A percentile compares a stretch with the other conserved stretches of the same genome.
These are phyloP conservation scores for Pyrgus malvae DNA, from an alignment of 2,888 invertebrate species.

Conservation along the genomic window DNA sequence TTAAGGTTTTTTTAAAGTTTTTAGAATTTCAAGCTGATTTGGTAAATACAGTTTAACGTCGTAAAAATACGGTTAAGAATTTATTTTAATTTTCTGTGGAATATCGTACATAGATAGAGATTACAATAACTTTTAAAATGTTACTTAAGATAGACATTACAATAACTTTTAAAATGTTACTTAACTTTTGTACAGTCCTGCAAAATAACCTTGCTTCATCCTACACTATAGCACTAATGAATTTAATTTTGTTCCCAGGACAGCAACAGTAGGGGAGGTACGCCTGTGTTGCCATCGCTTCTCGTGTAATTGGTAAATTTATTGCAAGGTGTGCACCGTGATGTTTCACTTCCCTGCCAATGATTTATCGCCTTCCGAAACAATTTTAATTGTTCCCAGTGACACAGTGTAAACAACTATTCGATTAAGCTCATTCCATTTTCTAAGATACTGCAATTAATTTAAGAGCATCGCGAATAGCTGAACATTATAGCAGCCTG, in stretches of 20 bases:
- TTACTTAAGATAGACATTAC: no score
- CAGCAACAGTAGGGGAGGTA: slow-evolving; percentile 40
- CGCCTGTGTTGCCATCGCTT: slow-evolving; percentile 58
- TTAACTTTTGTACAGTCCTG: no score
- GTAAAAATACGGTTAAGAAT: no score
- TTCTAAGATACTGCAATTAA: slow-evolving; percentile 61
- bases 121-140: no score
- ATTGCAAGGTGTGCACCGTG: slow-evolving; percentile 79
- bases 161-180: no score
- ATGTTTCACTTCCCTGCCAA: slow-evolving; percentile 79
- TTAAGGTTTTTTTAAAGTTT: no score
- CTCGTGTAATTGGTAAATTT: slow-evolving; percentile 79
- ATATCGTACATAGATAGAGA: no score
- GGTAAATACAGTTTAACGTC: no score
- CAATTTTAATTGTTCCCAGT: slow-evolving; percentile 80
- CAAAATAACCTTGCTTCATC: background rate
- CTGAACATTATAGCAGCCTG: background rate
- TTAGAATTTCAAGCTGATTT: no score
- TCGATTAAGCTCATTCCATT: slow-evolving; percentile 81
- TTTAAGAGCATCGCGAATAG: slow-evolving; percentile 57
- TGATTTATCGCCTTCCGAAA: slow-evolving; percentile 78
- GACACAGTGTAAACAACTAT: slow-evolving; percentile 81
- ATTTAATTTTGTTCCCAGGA: slow-evolving; percentile 64
- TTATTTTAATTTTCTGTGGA: no score
- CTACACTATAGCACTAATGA: slow-evolving; percentile 52